Base-by-base conservation (phyloP, 2,113 vertebrate genomes). In the Perognathus longimembris region DNA sequence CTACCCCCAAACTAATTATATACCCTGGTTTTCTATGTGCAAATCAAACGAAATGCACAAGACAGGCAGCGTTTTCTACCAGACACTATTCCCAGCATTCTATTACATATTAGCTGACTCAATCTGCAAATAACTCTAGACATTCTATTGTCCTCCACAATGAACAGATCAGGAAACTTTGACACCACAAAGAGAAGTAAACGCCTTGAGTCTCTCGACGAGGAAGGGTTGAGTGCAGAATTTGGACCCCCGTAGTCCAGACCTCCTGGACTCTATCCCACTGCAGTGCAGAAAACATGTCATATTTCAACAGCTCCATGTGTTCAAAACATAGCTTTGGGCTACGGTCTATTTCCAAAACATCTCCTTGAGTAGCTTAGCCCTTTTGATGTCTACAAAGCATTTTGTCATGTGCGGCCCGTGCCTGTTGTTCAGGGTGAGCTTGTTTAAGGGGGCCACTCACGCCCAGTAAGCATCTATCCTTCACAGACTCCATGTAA, bases 261-360 rank as follows among this genome's bases (percentile, higher is more conserved):
- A 3, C 26, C 85, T 45, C 45, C 9, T 45, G 24, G 6, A 1
- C 0, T 59, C 69, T 18, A 1, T 18, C 4, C 28, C 28, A 15
- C 28, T 26, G 12, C 50, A 1, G 50, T 2, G 15, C 5, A 64
- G 3, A 1, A 36, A 15, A 4, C 0, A 0, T 1, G 20, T 20
- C 36, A 28, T 26, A 2, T 20, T 63, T 21, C 34, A 20, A 45
- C 1, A 38, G 30, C 26, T 32, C 6, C 4, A 28, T 66, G 54
- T 59, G 74, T 85, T 75, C 63, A 15, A 15, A 54, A 71, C 36
- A 80, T 3, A 15, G 26, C 40, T 50, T n/a, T 63, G 66, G 24
- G 59, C 22, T 30, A 12, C 3, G 36, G 78, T 61, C 2, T 38
- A 1, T 71, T 73, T 88, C 75, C 17, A 21, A 67, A 40, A 45